phyloP scores from a whole-genome alignment of 2,888 invertebrate species.

The Acholoe squamosa region DNA sequence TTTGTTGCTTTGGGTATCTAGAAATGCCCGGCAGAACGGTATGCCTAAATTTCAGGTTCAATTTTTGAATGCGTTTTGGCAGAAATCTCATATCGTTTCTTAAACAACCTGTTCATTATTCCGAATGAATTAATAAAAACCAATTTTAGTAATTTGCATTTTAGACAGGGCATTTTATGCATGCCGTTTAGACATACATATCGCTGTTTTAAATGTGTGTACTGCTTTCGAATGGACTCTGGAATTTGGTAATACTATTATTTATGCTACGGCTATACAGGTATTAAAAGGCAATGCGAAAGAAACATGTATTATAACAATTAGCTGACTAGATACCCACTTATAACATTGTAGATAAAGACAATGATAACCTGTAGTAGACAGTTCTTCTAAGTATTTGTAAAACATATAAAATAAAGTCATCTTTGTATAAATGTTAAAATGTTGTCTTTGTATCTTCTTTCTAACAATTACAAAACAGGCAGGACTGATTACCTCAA shows the following conservation, averaged over 20 bases:
- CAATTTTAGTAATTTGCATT: background rate
- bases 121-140: background rate
- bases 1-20: background rate
- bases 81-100: constrained; percentile 9
- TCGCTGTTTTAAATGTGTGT: constrained; percentile 17
- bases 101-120: background rate
- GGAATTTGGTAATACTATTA: constrained; percentile 31
- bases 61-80: background rate
- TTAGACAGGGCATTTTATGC: background rate
- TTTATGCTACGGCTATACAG: constrained; percentile 52
- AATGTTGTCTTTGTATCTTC: no score
- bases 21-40: background rate
- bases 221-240: constrained; percentile 21
- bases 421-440: constrained; percentile 34
- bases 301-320: constrained; percentile 27
- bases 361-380: constrained; percentile 32
- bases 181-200: background rate
- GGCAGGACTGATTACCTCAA: no score
- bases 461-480: no score
- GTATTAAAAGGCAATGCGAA: background rate
- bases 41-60: background rate
- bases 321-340: constrained; percentile 38
- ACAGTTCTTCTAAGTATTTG: constrained; percentile 46
- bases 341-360: constrained; percentile 40
- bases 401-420: constrained; percentile 39